These are phyloP conservation scores for Xenopus laevis DNA, from an alignment of 2,113 vertebrate genomes.

Conservation along the genomic window DNA sequence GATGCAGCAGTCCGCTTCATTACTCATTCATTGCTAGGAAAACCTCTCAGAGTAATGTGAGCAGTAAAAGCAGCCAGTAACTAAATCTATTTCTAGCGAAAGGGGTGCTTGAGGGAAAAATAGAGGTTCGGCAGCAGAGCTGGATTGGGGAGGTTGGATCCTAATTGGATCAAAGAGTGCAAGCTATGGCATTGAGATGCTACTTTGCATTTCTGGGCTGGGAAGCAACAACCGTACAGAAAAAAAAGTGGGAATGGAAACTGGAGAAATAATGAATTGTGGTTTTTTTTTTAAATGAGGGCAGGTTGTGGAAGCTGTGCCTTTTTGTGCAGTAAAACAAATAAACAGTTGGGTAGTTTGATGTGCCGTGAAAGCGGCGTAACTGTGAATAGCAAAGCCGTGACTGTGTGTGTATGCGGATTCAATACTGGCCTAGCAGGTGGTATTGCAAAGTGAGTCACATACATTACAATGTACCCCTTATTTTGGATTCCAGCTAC, in stretches of 20 bases:
- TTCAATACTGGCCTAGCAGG: slow-evolving; percentile 11
- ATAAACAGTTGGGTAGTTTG: slow-evolving; percentile 25
- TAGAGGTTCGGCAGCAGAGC: not conserved
- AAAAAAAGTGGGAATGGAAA: not conserved
- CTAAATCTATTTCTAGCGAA: slow-evolving; percentile 11
- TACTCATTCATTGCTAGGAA: slow-evolving; percentile 44
- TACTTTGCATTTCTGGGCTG: not conserved
- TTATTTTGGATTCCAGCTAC: not conserved
- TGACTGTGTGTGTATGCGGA: slow-evolving; percentile 18
- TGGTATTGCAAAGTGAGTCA: not conserved
- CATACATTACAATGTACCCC: slow-evolving; percentile 1
- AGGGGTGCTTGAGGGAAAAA: not conserved
- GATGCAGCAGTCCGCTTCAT: slow-evolving; percentile 40
- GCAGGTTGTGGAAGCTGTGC: not conserved
- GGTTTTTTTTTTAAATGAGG: slow-evolving; percentile 5
- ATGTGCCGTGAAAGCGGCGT: not conserved
- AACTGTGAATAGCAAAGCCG: slow-evolving; percentile 19
- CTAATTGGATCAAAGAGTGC: too few relatives aligned
- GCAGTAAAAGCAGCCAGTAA: slow-evolving; percentile 16
- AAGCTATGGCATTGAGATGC: not conserved
- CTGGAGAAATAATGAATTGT: not conserved
- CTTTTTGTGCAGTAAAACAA: slow-evolving; percentile 35
- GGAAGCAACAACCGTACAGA: not conserved
- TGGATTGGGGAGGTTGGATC: not conserved
- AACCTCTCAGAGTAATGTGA: slow-evolving; percentile 17